A percentile compares a stretch with the other conserved stretches of the same genome.
Evolutionary conservation across 2,797 vertebrate genomes (phyloP).

Genomic region (Sorex maritimensis): DNA sequence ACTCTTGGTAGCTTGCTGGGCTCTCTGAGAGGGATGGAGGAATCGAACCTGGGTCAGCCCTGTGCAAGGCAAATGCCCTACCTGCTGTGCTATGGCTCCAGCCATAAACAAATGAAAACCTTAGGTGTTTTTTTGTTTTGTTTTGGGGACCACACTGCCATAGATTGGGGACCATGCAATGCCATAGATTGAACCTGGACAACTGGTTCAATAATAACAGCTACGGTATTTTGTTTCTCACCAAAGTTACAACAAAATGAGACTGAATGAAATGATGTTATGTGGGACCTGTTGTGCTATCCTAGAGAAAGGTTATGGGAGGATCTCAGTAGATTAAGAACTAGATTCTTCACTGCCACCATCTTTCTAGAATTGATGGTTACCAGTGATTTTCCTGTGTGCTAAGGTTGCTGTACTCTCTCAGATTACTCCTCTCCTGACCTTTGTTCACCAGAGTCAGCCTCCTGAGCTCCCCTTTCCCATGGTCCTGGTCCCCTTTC

Average conservation of each 20-base stretch:
- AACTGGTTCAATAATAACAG: no score
- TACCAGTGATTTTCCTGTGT: background rate
- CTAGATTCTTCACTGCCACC: background rate
- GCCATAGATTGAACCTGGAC: no score
- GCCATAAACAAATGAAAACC: no score
- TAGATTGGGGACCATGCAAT: no score
- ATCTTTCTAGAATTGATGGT: background rate
- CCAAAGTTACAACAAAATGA: background rate
- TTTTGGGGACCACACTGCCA: no score
- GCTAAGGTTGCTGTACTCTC: background rate
- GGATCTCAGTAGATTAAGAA: constrained; percentile 16
- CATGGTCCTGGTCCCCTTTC: background rate
- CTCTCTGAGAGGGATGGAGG: no score
- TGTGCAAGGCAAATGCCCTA: no score
- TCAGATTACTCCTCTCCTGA: background rate
- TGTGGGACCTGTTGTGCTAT: background rate
- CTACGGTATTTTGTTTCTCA: background rate
- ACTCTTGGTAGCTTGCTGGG: no score
- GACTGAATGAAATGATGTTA: background rate
- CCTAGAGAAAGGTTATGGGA: background rate
- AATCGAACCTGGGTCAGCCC: no score
- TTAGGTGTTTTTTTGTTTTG: no score
- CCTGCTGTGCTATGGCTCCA: no score
- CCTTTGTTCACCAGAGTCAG: background rate
- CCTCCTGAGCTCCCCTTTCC: background rate